Conservation (phyloP, 2,888 invertebrate genomes). For the Rhabditoides inermis region DNA sequence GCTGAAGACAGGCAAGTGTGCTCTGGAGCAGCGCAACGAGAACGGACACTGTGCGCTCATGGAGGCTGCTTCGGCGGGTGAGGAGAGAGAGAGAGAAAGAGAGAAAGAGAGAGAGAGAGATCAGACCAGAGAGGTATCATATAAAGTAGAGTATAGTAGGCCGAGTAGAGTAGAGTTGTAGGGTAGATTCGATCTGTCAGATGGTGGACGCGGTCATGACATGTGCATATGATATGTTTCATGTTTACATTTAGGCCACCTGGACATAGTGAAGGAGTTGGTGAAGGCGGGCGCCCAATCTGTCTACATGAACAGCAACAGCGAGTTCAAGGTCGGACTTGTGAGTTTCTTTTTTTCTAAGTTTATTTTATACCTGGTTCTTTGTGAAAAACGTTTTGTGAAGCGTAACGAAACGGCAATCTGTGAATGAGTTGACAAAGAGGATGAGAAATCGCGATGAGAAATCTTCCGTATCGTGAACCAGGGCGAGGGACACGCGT, state of each 20-base stretch:
- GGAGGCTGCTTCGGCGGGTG: conserved; percentile 52
- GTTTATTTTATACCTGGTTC: conserved; percentile 20
- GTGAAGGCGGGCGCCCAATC: conserved; percentile 17
- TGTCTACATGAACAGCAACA: conserved; percentile 66
- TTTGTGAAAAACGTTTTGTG: background rate
- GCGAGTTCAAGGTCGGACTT: conserved; percentile 36
- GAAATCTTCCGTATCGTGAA: background rate
- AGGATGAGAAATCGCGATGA: too few species aligned
- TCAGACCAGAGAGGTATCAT: background rate
- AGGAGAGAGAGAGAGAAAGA: background rate
- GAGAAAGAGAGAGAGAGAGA: background rate
- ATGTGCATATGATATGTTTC: background rate
- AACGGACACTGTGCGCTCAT: conserved; percentile 87
- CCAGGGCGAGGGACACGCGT: background rate
- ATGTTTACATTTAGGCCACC: conserved; percentile 49
- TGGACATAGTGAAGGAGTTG: conserved; percentile 48
- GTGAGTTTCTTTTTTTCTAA: conserved; percentile 71
- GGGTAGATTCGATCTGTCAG: too few species aligned
- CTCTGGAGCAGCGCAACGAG: conserved; percentile 96
- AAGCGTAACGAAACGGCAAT: background rate
- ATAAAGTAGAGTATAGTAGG: too few species aligned
- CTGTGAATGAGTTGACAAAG: too few species aligned
- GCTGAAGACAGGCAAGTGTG: conserved; percentile 73
- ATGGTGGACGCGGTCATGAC: too few species aligned
- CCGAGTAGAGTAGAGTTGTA: too few species aligned